Conservation (phyloP, 2,113 vertebrate genomes). For the Asarcornis scutulata region DNA sequence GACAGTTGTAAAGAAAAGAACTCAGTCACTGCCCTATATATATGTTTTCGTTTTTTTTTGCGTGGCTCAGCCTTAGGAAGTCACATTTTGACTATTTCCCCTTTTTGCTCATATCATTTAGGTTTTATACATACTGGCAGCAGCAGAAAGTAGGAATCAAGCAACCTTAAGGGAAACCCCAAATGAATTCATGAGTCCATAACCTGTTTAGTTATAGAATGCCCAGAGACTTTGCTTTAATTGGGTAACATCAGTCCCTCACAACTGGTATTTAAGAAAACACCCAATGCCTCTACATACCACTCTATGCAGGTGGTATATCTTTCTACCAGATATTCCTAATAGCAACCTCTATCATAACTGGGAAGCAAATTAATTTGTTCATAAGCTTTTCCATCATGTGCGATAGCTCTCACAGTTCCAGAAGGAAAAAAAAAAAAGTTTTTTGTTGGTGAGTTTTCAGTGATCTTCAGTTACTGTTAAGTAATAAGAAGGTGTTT, state of each 20-base stretch:
- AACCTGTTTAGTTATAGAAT: not conserved
- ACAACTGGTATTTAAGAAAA: not conserved
- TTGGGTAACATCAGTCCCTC: not conserved
- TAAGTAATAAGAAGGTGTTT: constrained; percentile 8
- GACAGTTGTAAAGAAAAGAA: not conserved
- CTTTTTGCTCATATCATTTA: not conserved
- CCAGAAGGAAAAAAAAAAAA: not conserved
- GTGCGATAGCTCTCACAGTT: not conserved
- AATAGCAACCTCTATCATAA: not conserved
- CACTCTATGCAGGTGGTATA: not conserved
- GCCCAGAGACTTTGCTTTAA: not conserved
- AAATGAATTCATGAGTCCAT: not conserved
- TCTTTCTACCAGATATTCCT: not conserved
- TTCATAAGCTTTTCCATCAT: not conserved
- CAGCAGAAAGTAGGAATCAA: not conserved
- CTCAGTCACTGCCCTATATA: not conserved
- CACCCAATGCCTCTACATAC: not conserved
- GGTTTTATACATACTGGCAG: not conserved
- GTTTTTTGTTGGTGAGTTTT: not conserved
- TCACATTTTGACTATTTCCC: not conserved
- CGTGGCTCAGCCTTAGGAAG: constrained; percentile 3
- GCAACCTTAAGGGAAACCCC: not conserved
- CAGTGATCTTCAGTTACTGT: not conserved
- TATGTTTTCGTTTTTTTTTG: not conserved
- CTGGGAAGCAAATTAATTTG: not conserved